These are phyloP conservation scores for Tholera decimalis DNA, from an alignment of 2,888 invertebrate species.

Conservation along the genomic window DNA sequence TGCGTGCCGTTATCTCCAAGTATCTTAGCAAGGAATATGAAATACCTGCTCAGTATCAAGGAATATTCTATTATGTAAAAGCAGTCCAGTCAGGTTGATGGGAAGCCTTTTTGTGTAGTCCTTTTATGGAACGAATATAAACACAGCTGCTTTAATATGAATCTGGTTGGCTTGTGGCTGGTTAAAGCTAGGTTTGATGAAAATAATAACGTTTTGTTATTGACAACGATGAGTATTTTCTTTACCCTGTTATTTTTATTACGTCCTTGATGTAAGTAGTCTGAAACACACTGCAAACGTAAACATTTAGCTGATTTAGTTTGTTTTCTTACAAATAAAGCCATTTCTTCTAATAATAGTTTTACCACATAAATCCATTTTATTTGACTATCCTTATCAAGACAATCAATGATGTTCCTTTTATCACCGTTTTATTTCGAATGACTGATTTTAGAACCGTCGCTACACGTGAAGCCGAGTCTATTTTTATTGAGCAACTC, in stretches of 20 bases:
- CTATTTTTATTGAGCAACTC: slow-evolving; percentile 88
- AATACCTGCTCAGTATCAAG: slow-evolving; percentile 28
- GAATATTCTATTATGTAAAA: slow-evolving; percentile 49
- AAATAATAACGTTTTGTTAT: neutral
- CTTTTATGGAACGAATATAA: slow-evolving; percentile 29
- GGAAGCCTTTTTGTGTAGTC: slow-evolving; percentile 26
- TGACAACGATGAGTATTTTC: neutral
- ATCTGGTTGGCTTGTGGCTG: neutral
- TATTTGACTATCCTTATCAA: slow-evolving; percentile 64
- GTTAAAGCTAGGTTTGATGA: neutral
- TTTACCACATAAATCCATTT: slow-evolving; percentile 18
- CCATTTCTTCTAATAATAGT: slow-evolving; percentile 4
- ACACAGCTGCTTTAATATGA: slow-evolving; percentile 8
- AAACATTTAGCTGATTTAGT: neutral
- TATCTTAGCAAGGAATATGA: slow-evolving; percentile 35
- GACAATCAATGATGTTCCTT: slow-evolving; percentile 64
- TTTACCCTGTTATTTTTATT: too few relatives aligned
- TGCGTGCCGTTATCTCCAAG: slow-evolving; percentile 49
- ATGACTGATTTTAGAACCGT: slow-evolving; percentile 82
- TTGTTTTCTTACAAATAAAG: slow-evolving; percentile 5
- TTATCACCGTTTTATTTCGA: slow-evolving; percentile 81
- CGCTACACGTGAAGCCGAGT: slow-evolving; percentile 67
- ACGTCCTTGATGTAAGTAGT: neutral
- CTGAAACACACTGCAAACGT: neutral
- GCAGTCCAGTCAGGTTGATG: slow-evolving; percentile 26